Evolutionary conservation across 2,113 vertebrate species (phyloP).

Genomic region (Anhinga rufa): DNA sequence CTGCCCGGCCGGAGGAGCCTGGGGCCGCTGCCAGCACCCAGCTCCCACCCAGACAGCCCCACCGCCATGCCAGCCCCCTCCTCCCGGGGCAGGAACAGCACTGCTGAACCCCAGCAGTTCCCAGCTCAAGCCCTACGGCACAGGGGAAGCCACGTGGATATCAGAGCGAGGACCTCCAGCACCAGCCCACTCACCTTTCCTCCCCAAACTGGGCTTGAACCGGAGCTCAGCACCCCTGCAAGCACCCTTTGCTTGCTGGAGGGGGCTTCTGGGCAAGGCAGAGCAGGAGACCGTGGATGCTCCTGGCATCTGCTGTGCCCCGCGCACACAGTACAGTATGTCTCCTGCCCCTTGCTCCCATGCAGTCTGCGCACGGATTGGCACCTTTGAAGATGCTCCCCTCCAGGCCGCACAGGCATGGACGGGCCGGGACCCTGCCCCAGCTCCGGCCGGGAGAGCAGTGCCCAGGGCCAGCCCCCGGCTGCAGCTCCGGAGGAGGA

Average conservation of each 20-base stretch:
- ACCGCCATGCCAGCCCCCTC: not conserved
- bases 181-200: not conserved
- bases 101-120: not conserved
- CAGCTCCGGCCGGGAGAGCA: accelerated
- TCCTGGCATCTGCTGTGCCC: not conserved
- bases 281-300: not conserved
- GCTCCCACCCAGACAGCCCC: not conserved
- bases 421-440: not conserved
- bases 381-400: not conserved
- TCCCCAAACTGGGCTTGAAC: not conserved
- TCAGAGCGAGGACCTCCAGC: not conserved
- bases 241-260: not conserved
- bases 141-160: accelerated
- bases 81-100: not conserved
- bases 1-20: not conserved
- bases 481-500: not conserved
- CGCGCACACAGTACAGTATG: no score
- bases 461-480: not conserved
- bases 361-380: not conserved
- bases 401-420: accelerated
- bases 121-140: not conserved
- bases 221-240: not conserved
- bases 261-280: not conserved
- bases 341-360: not conserved
- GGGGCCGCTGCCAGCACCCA: not conserved